Percentiles rank a stretch among this genome's conserved stretches.
Evolutionary conservation across 2,888 invertebrate species (phyloP).

Genomic region (Lysandra coridon): DNA sequence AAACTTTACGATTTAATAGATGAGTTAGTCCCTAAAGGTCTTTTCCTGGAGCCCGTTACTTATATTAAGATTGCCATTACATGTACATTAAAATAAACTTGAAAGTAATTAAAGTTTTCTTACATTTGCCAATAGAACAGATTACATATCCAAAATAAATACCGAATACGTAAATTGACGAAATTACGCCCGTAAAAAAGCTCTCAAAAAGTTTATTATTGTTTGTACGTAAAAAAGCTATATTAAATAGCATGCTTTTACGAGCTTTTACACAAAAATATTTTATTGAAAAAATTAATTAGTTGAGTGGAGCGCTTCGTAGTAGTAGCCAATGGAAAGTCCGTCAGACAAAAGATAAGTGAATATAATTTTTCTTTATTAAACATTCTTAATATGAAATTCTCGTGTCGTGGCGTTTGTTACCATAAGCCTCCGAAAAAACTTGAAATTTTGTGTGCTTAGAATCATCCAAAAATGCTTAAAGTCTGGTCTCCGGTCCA

Average conservation of each 20-base stretch:
- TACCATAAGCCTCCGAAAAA: too few relatives aligned
- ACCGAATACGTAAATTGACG: neutral
- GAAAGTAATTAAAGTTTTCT: neutral
- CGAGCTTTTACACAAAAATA: neutral
- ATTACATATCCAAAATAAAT: neutral
- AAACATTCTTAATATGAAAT: neutral
- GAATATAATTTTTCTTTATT: neutral
- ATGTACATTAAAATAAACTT: neutral
- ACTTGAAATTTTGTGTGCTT: too few relatives aligned
- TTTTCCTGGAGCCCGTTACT: neutral
- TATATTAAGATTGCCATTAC: neutral
- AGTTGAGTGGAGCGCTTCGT: neutral
- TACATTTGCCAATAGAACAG: neutral
- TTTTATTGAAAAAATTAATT: neutral
- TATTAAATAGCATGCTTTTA: neutral
- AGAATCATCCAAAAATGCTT: too few relatives aligned
- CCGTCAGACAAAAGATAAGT: neutral
- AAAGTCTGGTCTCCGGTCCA: too few relatives aligned
- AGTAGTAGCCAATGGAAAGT: neutral
- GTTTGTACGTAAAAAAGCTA: conserved; percentile 6
- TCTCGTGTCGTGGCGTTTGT: too few relatives aligned
- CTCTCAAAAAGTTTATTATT: conserved; percentile 22
- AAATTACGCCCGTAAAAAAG: conserved; percentile 9
- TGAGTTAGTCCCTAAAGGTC: conserved; percentile 22
- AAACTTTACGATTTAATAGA: too few relatives aligned